These are phyloP conservation scores for Cryptus armator DNA, from an alignment of 2,888 invertebrate species.

Conservation along the genomic window DNA sequence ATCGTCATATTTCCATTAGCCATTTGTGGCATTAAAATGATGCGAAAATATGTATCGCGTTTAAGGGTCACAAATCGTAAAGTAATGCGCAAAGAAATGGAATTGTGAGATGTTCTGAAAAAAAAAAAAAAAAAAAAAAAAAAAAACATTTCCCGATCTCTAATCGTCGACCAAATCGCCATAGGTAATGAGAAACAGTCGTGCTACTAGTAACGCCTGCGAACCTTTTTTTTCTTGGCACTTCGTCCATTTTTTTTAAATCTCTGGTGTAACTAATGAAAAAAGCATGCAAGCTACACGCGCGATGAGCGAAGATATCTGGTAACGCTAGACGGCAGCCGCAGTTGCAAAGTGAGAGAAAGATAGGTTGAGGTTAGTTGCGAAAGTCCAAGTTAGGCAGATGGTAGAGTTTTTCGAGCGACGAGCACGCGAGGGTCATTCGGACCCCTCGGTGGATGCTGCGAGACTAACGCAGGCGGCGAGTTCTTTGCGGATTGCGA, in stretches of 20 bases:
- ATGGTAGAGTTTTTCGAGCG: slow-evolving; percentile 26
- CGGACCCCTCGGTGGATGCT: slow-evolving; percentile 16
- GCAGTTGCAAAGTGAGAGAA: background rate
- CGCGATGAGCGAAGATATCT: background rate
- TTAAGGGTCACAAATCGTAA: background rate
- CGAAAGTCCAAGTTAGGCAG: slow-evolving; percentile 4
- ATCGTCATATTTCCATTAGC: too few species aligned
- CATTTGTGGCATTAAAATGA: too few species aligned
- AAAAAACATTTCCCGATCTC: too few species aligned
- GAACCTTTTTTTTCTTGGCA: background rate
- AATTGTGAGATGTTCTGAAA: background rate
- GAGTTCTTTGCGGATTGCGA: slow-evolving; percentile 55
- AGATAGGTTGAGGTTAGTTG: background rate
- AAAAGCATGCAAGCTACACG: background rate
- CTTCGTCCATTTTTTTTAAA: background rate
- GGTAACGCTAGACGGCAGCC: background rate
- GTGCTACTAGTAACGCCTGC: background rate
- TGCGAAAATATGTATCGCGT: too few species aligned
- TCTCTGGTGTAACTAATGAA: background rate
- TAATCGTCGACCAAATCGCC: background rate
- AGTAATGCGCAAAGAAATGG: background rate
- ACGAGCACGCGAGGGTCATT: slow-evolving; percentile 33
- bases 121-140: too few species aligned
- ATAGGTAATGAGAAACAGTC: background rate
- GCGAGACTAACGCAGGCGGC: slow-evolving; percentile 33